Evolutionary conservation across 2,113 vertebrate species (phyloP).

Genomic region (Otis tarda): DNA sequence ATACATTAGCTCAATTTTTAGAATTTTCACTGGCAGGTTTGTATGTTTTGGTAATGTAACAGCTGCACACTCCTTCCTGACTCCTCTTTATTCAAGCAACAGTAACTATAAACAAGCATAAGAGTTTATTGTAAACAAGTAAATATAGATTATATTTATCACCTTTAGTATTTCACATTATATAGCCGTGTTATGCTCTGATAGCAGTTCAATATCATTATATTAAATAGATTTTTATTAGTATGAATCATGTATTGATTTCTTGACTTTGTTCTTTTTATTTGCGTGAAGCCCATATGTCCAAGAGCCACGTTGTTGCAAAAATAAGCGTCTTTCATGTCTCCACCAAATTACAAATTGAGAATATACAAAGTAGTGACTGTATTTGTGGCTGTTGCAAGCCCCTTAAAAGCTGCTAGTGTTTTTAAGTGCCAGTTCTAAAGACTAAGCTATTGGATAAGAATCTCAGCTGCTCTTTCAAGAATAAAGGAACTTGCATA

Average conservation of each 20-base stretch:
- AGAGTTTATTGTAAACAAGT: not conserved
- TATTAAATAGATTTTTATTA: not conserved
- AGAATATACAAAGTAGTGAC: not conserved
- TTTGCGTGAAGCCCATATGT: not conserved
- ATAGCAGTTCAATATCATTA: not conserved
- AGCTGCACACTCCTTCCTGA: not conserved
- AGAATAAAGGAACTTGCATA: not conserved
- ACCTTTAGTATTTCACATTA: not conserved
- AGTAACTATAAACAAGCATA: not conserved
- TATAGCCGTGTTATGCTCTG: not conserved
- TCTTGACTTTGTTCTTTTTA: constrained; percentile 2
- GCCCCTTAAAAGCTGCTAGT: not conserved
- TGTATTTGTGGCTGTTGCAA: not conserved
- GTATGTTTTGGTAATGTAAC: not conserved
- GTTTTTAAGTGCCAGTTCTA: not conserved
- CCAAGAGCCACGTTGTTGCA: not conserved
- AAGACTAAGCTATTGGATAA: not conserved
- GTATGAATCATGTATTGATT: constrained; percentile 23
- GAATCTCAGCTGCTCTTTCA: not conserved
- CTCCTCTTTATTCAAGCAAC: not conserved
- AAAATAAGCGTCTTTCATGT: not conserved
- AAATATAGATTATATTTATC: not conserved
- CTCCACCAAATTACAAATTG: not conserved
- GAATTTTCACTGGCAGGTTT: not conserved
- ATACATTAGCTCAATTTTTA: not conserved